Evolutionary conservation across 1,140 invertebrate genomes (phyloP), one percentile per base, ranked within the genome.

Genomic region (Pseudomyrmex dendroicus): DNA sequence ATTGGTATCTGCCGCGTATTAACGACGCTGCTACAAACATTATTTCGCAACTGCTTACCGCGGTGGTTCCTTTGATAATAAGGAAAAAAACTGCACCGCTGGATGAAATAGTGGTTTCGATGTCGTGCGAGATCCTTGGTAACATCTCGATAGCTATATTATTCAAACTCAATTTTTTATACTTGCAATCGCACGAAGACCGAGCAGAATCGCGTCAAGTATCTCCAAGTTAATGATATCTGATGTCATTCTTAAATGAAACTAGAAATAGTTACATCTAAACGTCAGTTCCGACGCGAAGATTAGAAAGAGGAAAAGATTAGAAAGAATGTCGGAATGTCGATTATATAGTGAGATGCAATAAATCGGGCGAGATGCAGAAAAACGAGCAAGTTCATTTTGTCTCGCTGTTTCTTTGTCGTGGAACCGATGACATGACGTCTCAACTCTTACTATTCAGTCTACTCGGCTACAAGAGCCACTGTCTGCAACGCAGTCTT

Each of bases 351-450:
- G 57, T 73, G 70, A 78, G 54, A 62, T 84, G 86, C 78, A 89
- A 89, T 89, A 89, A 89, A 89, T 88, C 82, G 84, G 0, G 73
- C 86, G 80, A 86, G 85, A 64, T 48, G 63, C 25, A 88, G 84
- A 89, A 89, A 89, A 89, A 89, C 86, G 67, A 70, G 9, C 83
- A 59, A 83, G 84, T 83, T 48, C 63, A 72, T 66, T 82, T 88
- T 83, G 83, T 84, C 76, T 56, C 84, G 80, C 50, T 89, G 70
- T 85, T 88, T 88, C 77, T 89, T 89, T 86, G 80, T 89, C 86
- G 78, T 88, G 84, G 84, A 84, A 89, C 86, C 86, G 87, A 89
- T 89, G 83, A 64, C 86, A 73, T 67, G 73, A 63, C 77, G 73
- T 88, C 86, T 72, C 84, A 89, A 88, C 61, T 88, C 59, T 82